A percentile compares a stretch with the other conserved stretches of the same genome.
These are phyloP conservation scores for Hirudo medicinalis DNA, from an alignment of 1,140 invertebrate genomes.

Conservation along the genomic window DNA sequence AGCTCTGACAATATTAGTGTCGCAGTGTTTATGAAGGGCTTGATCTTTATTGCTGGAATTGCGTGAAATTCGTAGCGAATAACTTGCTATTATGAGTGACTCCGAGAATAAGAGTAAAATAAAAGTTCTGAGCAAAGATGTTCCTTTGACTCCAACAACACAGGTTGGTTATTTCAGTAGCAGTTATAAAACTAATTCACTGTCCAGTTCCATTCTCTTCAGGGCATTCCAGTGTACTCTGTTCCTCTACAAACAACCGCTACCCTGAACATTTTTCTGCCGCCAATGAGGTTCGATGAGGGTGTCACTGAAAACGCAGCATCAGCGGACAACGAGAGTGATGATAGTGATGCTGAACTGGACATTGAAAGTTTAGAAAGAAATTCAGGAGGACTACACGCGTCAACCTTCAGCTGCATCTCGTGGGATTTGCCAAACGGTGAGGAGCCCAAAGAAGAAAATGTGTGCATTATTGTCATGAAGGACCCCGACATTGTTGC, in stretches of 20 bases:
- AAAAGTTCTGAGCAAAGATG: no score
- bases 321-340: constrained; percentile 12
- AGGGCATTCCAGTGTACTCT: constrained; percentile 10
- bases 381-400: not conserved
- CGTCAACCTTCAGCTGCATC: constrained; percentile 7
- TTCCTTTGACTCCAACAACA: no score
- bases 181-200: not conserved
- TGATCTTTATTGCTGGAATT: no score
- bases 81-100: no score
- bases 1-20: no score
- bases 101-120: no score
- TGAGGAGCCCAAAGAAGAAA: not conserved
- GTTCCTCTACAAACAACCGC: constrained; percentile 16
- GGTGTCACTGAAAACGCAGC: not conserved
- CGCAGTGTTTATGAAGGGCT: no score
- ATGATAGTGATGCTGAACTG: constrained; percentile 6
- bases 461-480: constrained; percentile 11
- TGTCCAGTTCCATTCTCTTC: not conserved
- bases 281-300: not conserved
- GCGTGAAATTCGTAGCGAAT: no score
- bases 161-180: no score
- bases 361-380: not conserved
- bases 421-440: constrained; percentile 9
- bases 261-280: constrained; percentile 12
- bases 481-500: constrained; percentile 12